Conservation (phyloP, 2,113 vertebrate species). For the mouse (Mus musculus) region GRCm39 chr12:47154501-47155000, state of each 20-base stretch:
- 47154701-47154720: conserved; percentile 45
- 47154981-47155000: conserved; percentile 56
- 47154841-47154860: conserved; percentile 22
- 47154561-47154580: not conserved
- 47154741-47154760: conserved; percentile 48
- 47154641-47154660: not conserved
- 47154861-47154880: conserved; percentile 24
- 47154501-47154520: not conserved
- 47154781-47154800: conserved; percentile 60
- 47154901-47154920: conserved; percentile 10
- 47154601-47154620: not conserved
- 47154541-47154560: not conserved
- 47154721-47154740: conserved; percentile 52
- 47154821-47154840: conserved; percentile 38
- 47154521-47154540: not conserved
- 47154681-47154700: conserved; percentile 63
- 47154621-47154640: conserved; percentile 49
- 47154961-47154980: conserved; percentile 56
- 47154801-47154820: conserved; percentile 52
- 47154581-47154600: not conserved
- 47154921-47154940: conserved; percentile 64
- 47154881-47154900: conserved; percentile 47
- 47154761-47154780: conserved; percentile 26
- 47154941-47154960: conserved; percentile 58
- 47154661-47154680: conserved; percentile 57